Evolutionary conservation across 1,140 invertebrate species (phyloP).

Genomic region (Nephotettix cincticeps): DNA sequence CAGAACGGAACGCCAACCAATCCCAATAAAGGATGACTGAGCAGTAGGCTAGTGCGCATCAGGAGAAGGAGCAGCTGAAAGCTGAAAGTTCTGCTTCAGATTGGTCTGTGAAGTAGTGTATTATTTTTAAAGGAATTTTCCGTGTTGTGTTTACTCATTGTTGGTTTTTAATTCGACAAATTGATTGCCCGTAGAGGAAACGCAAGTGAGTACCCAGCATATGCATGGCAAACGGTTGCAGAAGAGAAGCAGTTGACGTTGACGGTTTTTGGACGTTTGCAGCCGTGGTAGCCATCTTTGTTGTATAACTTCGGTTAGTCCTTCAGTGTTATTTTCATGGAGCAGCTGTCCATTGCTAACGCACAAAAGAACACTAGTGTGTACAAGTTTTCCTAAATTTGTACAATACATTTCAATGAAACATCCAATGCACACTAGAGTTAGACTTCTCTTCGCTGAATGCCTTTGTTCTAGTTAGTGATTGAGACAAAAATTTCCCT

Average conservation of each 20-base stretch:
- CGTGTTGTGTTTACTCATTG: slow-evolving; percentile 3
- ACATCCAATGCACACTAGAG: neutral
- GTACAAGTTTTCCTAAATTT: neutral
- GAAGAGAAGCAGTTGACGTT: no score
- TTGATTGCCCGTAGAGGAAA: no score
- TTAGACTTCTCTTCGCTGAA: no score
- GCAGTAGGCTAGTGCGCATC: no score
- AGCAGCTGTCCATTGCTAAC: neutral
- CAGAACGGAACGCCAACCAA: no score
- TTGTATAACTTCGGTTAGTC: slow-evolving; percentile 4
- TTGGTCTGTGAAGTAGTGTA: no score
- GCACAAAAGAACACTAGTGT: neutral
- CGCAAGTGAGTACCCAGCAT: neutral
- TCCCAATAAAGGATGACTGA: no score
- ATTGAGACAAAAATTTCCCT: no score
- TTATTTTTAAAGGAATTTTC: neutral
- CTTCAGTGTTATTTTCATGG: neutral
- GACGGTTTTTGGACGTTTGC: neutral
- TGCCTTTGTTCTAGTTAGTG: no score
- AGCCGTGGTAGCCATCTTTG: slow-evolving; percentile 3
- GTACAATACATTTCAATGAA: no score
- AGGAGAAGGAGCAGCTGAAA: no score
- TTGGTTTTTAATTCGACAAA: neutral
- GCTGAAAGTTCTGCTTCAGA: no score
- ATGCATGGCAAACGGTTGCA: neutral